Conservation (phyloP, 2,888 invertebrate genomes). For the Ryuthela nishihirai region DNA sequence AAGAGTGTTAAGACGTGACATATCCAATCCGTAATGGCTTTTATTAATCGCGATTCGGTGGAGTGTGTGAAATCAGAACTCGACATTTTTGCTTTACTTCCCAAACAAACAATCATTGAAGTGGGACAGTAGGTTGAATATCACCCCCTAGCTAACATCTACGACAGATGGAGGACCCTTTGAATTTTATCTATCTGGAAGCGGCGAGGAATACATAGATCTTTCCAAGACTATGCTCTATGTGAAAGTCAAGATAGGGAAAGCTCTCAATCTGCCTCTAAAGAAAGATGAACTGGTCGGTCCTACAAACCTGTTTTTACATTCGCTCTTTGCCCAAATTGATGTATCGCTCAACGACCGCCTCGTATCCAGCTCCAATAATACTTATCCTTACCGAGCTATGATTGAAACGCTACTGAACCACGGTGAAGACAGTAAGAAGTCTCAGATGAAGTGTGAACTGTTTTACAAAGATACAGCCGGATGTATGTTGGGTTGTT, state of each 20-base stretch:
- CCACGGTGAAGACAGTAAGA: constrained; percentile 4
- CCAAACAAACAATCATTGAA: constrained; percentile 4
- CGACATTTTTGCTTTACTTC: constrained; percentile 1
- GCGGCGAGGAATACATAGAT: constrained; percentile 14
- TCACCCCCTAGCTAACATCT: constrained; percentile 10
- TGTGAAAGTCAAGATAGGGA: constrained; percentile 17
- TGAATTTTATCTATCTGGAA: constrained; percentile 13
- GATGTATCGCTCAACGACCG: constrained; percentile 14
- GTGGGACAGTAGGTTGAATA: too few relatives aligned
- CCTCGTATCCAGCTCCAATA: neutral
- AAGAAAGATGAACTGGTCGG: neutral
- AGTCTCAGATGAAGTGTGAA: neutral
- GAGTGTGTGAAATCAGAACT: constrained; percentile 8
- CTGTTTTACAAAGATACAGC: constrained; percentile 3
- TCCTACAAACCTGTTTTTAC: constrained; percentile 16
- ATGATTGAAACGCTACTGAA: constrained; percentile 17
- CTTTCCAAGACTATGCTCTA: neutral
- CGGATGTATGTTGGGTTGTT: too few relatives aligned
- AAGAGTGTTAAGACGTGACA: too few relatives aligned
- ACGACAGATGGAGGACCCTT: constrained; percentile 11
- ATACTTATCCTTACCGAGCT: constrained; percentile 4
- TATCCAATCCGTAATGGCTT: constrained; percentile 6
- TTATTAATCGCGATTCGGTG: constrained; percentile 7
- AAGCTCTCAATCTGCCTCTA: neutral
- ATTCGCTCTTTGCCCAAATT: constrained; percentile 13